Percentiles rank a stretch among this genome's conserved stretches.
Conservation (phyloP, 2,113 vertebrate species). For the Seriola rivoliana region DNA sequence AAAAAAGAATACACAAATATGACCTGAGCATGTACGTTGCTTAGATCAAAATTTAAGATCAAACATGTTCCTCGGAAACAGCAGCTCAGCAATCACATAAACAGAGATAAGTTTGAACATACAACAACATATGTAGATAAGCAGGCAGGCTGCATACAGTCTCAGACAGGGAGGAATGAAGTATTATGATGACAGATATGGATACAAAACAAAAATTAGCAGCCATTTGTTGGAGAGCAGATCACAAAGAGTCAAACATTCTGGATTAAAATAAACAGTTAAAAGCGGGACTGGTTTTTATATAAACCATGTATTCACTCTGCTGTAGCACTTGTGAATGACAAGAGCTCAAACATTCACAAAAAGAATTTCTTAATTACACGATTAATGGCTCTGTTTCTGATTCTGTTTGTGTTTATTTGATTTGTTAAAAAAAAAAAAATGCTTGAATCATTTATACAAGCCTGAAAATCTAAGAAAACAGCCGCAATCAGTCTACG, state of each 20-base stretch:
- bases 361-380: conserved; percentile 42
- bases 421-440: neutral
- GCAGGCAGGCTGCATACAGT: neutral
- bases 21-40: neutral
- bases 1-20: neutral
- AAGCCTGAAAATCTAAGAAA: conserved; percentile 14
- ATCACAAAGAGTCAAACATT: neutral
- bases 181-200: conserved; percentile 9
- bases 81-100: conserved; percentile 15
- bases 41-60: too few relatives aligned
- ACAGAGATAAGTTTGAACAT: conserved; percentile 13
- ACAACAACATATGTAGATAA: conserved; percentile 20
- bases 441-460: conserved; percentile 17
- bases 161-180: neutral
- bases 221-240: neutral
- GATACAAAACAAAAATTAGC: neutral
- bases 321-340: neutral
- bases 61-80: neutral
- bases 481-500: neutral
- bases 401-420: conserved; percentile 41
- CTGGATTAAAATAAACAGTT: neutral
- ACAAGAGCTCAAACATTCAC: conserved; percentile 21
- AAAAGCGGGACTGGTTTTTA: neutral
- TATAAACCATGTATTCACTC: neutral
- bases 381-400: conserved; percentile 8